Base-by-base conservation (phyloP, 2,113 vertebrate species). In the Eulemur macaco region DNA sequence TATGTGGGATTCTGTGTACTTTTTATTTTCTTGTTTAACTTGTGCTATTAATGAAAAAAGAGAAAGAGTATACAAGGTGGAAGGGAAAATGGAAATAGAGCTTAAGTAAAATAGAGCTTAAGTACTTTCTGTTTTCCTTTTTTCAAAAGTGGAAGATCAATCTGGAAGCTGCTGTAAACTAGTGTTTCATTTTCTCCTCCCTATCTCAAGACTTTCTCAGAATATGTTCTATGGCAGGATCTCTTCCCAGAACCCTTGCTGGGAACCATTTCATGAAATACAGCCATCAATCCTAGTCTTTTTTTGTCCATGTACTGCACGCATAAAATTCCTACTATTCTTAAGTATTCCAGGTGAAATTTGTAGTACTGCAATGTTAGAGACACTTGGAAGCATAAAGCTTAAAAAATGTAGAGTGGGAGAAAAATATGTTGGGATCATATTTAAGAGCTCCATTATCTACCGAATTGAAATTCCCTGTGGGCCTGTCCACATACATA, bases 1-100 rank as follows among this genome's bases (percentile, higher is more conserved):
- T 45, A 6, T 82, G 20, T 95, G 78, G 15, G 23, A 76, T 81
- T 96, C 18, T 80, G 68, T 82, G 18, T 60, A 50, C 23, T 64
- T 95, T 82, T 31, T 17, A 60, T 37, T 89, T 88, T 76, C 47
- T 83, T 56, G 3, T 45, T 80, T 93, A 95, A 90, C 34, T 88
- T 47, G 63, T 81, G 50, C 29, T 91, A 95, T 37, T 71, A 74
- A 74, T 93, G 52, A 31, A 47, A 86, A 63, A 82, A 93, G 31
- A 95, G 37, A 63, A 89, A 89, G 39, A 14, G 1, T 39, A 13
- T 18, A 3, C 29, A 63, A 58, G 42, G n/a, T 54, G 3, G 15
- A 89, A n/a, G 60, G 66, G 29, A 50, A 78, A 82, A 17, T 31
- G 2, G 5, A 39, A 86, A 64, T 1, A 1, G 3, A 58, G 6